Percentiles rank a stretch among this genome's conserved stretches.
Conservation (phyloP, 2,797 vertebrate species). For the Alfaro cultratus region DNA sequence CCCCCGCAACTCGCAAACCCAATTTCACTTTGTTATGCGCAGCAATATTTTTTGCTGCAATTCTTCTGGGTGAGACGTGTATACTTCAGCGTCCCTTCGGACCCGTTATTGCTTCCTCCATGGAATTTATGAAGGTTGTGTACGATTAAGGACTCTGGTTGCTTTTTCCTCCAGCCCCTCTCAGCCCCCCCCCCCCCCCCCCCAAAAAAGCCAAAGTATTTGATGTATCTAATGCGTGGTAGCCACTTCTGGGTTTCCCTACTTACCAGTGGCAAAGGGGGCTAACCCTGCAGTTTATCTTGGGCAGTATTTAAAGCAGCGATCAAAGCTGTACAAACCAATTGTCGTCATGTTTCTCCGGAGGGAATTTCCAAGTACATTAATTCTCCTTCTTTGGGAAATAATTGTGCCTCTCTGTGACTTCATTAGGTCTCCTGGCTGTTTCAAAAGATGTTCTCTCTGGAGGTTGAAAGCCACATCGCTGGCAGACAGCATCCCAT, state of each 20-base stretch:
- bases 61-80: slow-evolving; percentile 29
- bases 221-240: slow-evolving; percentile 66
- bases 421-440: slow-evolving; percentile 88
- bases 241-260: slow-evolving; percentile 71
- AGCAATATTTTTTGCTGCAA: slow-evolving; percentile 17
- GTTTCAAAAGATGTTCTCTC: slow-evolving; percentile 88
- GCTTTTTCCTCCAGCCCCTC: slow-evolving; percentile 22
- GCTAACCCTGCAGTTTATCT: slow-evolving; percentile 83
- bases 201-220: slow-evolving; percentile 45
- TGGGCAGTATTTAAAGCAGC: slow-evolving; percentile 84
- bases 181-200: neutral
- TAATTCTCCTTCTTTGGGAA: slow-evolving; percentile 86
- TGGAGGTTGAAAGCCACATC: slow-evolving; percentile 86
- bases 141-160: slow-evolving; percentile 64
- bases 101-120: slow-evolving; percentile 47
- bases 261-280: slow-evolving; percentile 78
- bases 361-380: slow-evolving; percentile 86
- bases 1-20: slow-evolving; percentile 7
- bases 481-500: slow-evolving; percentile 87
- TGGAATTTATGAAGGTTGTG: slow-evolving; percentile 49
- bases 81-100: slow-evolving; percentile 32
- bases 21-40: slow-evolving; percentile 36
- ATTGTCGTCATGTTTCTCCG: slow-evolving; percentile 84
- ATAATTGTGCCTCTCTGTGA: slow-evolving; percentile 88
- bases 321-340: slow-evolving; percentile 90